Base-by-base conservation (phyloP, 2,113 vertebrate genomes). In the Chelonoidis abingdonii region DNA sequence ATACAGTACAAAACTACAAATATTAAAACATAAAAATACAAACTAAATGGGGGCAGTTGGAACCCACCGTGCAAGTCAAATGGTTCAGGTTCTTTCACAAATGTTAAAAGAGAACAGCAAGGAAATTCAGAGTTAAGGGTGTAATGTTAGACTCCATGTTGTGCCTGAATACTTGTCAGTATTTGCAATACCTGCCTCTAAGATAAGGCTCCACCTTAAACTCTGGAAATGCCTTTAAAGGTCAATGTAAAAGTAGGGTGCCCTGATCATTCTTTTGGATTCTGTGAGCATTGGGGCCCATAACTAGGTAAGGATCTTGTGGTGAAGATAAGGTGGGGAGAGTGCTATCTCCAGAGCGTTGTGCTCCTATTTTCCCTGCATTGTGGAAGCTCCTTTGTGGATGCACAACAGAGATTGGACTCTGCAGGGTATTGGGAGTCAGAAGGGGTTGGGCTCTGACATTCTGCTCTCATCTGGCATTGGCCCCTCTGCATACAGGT, bases 311-410 rank as follows among this genome's bases (percentile, higher is more conserved):
- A 5, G 6, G 9, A 8, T 83, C 83, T 86, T 69, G 4, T 54
- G 35, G 83, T 29, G 44, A 50, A 22, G 65, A 10, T 38, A 29
- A 80, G 59, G 19, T 59, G 25, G 69, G 53, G 17, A 90, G 5
- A 44, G 8, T 6, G 65, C 2, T 89, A 57, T 10, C 41, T 56
- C 47, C 57, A 78, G 87, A 79, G 85, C 31, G 7, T 80, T 49
- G 14, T 44, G 3, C 5, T 19, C 83, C 8, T 1, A 0, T 84
- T 47, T 59, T 81, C 21, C 59, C 44, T 0, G 0, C 13, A 35
- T 5, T 24, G 4, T 87, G 44, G 17, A 53, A 76, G 27, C 44
- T 82, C 4, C 3, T 47, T 83, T 75, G 49, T 78, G 22, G 29
- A 24, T 80, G 17, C 4, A 53, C 31, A 65, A 35, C 14, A 65